Base-by-base conservation (phyloP, 2,888 invertebrate genomes). In the Caenorhabditis panamensis region DNA sequence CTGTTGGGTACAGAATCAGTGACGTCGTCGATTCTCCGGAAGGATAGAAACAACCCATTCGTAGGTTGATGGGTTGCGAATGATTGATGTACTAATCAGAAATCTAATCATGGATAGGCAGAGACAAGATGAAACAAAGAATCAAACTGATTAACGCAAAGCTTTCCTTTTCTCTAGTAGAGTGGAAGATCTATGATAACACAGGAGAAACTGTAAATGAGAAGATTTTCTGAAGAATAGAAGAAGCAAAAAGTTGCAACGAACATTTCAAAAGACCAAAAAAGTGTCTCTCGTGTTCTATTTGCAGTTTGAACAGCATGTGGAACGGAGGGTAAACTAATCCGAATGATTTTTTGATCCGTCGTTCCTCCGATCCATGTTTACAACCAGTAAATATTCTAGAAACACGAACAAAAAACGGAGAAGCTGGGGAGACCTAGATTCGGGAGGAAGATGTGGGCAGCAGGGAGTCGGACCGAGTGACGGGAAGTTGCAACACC, bases 401-500 rank as follows among this genome's bases (percentile, higher is more conserved):
- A 63, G 63, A 44, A 72, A 72, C 72, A 63, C 63, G 44, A 56
- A n/a, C 20, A 53, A 51, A 54, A 67, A 28, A 56, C 18, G 41
- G 47, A 62, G 18, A 66, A 66, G 31, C 41, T 64, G 51, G 51
- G 9, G 22, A 64, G 51, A 53, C 51, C 51, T 51, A 51, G 51
- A 51, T 53, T 31, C 13, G 31, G 51, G 6, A 20, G 26, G 20
- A 47, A 16, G 31, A 31, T 4, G 9, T 4, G 31, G 31, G 9
- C 31, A 9, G 18, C 18, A 18, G 18, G 47, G n/a, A n/a, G 47
- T 3, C 24, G 5, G 51, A 13, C 11, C 41, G 26, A 41, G 53
- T 56, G 56, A 56, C n/a, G 22, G 20, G 24, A 51, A 68, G 47
- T 66, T 63, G 73, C 73, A 73, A 73, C 73, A 64, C 61, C 18